Base-by-base conservation (phyloP, 2,888 invertebrate genomes). In the Apodemia hepburni region DNA sequence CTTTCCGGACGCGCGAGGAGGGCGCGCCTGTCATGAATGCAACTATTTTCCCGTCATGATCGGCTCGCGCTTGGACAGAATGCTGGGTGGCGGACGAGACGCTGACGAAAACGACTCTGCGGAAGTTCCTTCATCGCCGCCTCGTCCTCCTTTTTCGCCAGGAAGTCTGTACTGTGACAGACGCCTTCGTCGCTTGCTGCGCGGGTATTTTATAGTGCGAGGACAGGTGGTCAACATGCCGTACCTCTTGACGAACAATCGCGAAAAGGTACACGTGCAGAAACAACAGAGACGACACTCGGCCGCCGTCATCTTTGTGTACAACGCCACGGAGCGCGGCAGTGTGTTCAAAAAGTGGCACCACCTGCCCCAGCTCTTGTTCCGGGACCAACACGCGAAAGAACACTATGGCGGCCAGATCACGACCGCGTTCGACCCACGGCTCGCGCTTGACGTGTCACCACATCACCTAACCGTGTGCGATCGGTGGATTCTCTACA, bases 151-250 rank as follows among this genome's bases (percentile, higher is more conserved):
- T 17, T 17, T 17, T 49, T 38, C 58, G 17, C 58, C 33, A 38
- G 58, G 58, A 11, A 58, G 33, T 58, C 17, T 58, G 29, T 58
- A 58, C 58, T 17, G 59, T 18, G 59, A 59, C 59, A 59, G 58
- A 33, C 29, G 58, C 22, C 22, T 22, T 2, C 22, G 22, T 22
- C 22, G 22, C 22, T 22, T 22, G 22, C 22, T 22, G 22, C 57
- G 57, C 57, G 58, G 58, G 17, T 58, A 58, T 29, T 58, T 58
- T 29, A n/a, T 58, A n/a, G 29, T 58, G 33, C 58, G 58, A 58
- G 33, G 58, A 58, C 58, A 58, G 58, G 58, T 58, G 58, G 33
- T 35, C 58, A 35, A 35, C 58, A 58, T 58, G n/a, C 58, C 58
- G 27, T 58, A 58, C 33, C 29, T 58, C 2, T 29, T 58, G 58